Evolutionary conservation across 2,888 invertebrate species (phyloP).

Genomic region (Selenia dentaria): DNA sequence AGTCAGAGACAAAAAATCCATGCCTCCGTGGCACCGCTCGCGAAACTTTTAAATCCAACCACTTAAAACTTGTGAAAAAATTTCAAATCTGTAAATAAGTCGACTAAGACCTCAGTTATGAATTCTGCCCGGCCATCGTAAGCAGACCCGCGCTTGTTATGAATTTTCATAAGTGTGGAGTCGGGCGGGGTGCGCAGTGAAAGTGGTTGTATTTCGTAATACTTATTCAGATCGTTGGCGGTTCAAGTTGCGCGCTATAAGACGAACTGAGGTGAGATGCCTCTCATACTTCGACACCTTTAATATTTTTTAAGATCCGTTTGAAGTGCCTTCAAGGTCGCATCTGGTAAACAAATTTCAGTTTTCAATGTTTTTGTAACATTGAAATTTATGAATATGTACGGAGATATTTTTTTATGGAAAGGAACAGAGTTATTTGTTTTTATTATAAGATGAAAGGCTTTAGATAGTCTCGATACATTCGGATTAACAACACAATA

Average conservation of each 20-base stretch:
- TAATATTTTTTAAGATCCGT: slow-evolving; percentile 3
- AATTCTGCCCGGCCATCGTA: slow-evolving; percentile 19
- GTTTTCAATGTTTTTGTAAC: too few relatives aligned
- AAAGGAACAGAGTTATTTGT: too few relatives aligned
- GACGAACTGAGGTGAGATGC: background rate
- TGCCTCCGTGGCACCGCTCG: slow-evolving; percentile 13
- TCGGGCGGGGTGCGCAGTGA: background rate
- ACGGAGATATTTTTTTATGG: too few relatives aligned
- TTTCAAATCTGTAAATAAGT: slow-evolving; percentile 43
- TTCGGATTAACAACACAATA: too few relatives aligned
- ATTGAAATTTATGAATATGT: too few relatives aligned
- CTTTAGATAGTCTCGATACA: too few relatives aligned
- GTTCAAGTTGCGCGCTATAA: slow-evolving; percentile 11
- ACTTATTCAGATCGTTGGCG: slow-evolving; percentile 12
- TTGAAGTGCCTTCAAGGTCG: background rate
- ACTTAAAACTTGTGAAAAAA: slow-evolving; percentile 45
- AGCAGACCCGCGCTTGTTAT: slow-evolving; percentile 4
- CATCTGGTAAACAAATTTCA: background rate
- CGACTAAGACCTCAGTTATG: slow-evolving; percentile 29
- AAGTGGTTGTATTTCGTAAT: slow-evolving; percentile 7
- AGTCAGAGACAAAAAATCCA: slow-evolving; percentile 33
- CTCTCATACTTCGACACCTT: slow-evolving; percentile 14
- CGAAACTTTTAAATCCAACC: slow-evolving; percentile 39
- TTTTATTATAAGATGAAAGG: too few relatives aligned
- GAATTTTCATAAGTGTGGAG: background rate